phyloP scores from a whole-genome alignment of 2,797 vertebrate species.

The Onychomys arenicola region DNA sequence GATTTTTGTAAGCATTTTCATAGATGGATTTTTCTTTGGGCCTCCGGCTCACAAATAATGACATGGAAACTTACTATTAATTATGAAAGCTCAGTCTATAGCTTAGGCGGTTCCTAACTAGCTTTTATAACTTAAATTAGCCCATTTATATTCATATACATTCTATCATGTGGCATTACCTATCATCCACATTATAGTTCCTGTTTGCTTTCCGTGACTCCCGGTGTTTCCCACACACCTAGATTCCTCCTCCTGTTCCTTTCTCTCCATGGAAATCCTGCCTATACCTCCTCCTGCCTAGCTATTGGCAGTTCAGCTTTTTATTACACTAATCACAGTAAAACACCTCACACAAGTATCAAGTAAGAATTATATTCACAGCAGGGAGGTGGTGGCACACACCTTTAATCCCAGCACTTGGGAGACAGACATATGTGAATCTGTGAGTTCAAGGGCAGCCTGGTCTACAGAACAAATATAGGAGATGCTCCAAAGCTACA shows the following conservation, averaged over 20 bases:
- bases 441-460: no score
- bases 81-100: background rate
- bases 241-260: background rate
- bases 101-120: background rate
- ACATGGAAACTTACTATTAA: background rate
- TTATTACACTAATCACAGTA: background rate
- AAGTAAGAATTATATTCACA: no score
- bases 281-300: background rate
- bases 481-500: no score
- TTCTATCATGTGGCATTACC: background rate
- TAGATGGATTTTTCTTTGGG: background rate
- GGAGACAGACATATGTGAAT: no score
- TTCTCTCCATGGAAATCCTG: background rate
- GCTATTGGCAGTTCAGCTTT: background rate
- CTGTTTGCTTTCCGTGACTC: background rate
- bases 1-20: constrained; percentile 2
- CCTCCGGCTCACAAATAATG: background rate
- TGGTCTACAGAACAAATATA: no score
- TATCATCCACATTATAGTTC: background rate
- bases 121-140: background rate
- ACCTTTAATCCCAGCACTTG: no score
- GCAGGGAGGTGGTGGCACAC: no score
- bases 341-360: background rate
- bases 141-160: background rate
- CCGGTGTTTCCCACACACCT: accelerated